Percentiles rank a stretch among this genome's conserved stretches.
phyloP scores from a whole-genome alignment of 2,888 invertebrate genomes.

The Clanis bilineata region DNA sequence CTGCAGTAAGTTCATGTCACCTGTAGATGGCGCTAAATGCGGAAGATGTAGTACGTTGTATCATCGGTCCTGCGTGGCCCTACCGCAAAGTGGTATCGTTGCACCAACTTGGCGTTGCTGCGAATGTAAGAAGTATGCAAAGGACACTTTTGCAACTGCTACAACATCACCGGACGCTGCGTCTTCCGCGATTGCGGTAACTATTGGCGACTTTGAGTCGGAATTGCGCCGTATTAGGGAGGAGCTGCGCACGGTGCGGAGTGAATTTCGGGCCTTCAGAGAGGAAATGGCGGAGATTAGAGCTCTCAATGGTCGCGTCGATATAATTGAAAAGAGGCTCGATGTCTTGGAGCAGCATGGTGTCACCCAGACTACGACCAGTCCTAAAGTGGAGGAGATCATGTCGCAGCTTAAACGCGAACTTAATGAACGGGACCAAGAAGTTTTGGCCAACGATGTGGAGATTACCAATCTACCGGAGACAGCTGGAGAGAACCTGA shows the following conservation, averaged over 20 bases:
- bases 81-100: not conserved
- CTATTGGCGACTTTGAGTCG: not conserved
- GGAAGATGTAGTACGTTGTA: not conserved
- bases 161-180: too few relatives aligned
- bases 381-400: too few relatives aligned
- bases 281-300: not conserved
- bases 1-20: not conserved
- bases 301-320: not conserved
- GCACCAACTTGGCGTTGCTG: not conserved
- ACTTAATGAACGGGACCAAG: slow-evolving; percentile 17
- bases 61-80: not conserved
- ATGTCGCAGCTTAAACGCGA: slow-evolving; percentile 7
- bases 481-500: not conserved
- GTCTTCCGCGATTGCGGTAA: not conserved
- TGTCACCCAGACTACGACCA: too few relatives aligned
- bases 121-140: not conserved
- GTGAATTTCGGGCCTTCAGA: not conserved
- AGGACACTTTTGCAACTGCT: too few relatives aligned
- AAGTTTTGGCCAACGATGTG: slow-evolving; percentile 9
- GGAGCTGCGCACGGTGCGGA: too few relatives aligned
- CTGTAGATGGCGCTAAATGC: slow-evolving; percentile 10
- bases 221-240: too few relatives aligned
- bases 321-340: not conserved
- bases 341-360: not conserved
- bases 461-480: slow-evolving; percentile 18